Evolutionary conservation across 1,140 invertebrate species (phyloP).

Genomic region (Magallana gigas): DNA sequence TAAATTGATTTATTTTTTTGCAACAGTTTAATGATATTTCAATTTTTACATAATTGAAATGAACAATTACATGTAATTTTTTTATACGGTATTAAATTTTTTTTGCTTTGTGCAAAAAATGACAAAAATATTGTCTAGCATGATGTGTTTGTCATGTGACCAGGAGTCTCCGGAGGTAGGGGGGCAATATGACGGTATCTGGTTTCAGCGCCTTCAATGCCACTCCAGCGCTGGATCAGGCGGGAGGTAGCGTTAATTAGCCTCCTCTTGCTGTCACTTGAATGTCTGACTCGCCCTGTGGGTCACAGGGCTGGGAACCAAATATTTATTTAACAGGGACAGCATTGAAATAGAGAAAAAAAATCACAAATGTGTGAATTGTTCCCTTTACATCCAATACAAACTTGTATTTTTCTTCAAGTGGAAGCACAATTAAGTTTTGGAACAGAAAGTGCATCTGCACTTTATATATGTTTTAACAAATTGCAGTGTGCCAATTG

Average conservation of each 20-base stretch:
- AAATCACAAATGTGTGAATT: conserved; percentile 2
- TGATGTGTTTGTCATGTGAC: background rate
- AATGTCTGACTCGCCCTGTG: conserved; percentile 5
- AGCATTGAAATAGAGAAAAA: background rate
- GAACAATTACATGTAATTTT: too few relatives aligned
- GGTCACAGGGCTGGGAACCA: conserved; percentile 11
- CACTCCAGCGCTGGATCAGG: background rate
- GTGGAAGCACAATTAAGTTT: background rate
- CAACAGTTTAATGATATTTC: too few relatives aligned
- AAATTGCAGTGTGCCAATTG: background rate
- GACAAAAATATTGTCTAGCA: background rate
- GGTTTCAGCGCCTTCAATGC: background rate
- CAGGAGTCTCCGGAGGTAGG: background rate
- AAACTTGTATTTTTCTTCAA: background rate
- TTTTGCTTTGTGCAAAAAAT: too few relatives aligned
- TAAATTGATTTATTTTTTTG: too few relatives aligned
- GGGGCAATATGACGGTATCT: conserved; percentile 16
- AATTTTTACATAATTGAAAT: too few relatives aligned
- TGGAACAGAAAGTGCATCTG: background rate
- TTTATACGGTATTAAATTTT: too few relatives aligned
- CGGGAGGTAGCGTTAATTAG: conserved; percentile 26
- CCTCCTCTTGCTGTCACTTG: conserved; percentile 27
- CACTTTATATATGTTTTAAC: background rate
- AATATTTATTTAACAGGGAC: conserved; percentile 30
- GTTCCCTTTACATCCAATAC: background rate